Conservation (phyloP, 2,113 vertebrate genomes). For the Mesocricetus auratus region DNA sequence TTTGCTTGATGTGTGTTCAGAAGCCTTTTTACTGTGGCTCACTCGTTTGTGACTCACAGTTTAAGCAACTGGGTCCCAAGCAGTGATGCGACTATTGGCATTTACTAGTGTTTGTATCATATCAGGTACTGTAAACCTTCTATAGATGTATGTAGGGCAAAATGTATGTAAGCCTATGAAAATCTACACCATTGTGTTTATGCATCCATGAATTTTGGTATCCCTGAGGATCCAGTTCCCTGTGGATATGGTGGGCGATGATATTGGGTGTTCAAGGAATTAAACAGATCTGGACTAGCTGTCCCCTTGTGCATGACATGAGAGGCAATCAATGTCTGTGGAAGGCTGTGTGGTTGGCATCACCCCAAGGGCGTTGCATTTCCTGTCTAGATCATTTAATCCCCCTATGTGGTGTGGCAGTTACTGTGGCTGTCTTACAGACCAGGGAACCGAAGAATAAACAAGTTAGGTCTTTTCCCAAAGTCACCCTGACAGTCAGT, state of each 20-base stretch:
- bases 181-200: not conserved
- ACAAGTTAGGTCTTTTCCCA: not conserved
- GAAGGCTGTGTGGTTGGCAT: not conserved
- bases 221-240: not conserved
- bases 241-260: not conserved
- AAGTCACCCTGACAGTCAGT: not conserved
- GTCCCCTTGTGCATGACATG: not conserved
- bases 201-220: not conserved
- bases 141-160: not conserved
- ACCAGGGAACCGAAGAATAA: conserved; percentile 4
- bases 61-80: not conserved
- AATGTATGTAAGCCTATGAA: not conserved
- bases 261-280: not conserved
- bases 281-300: not conserved
- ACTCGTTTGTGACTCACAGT: not conserved
- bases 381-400: not conserved
- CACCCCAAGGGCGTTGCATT: not conserved
- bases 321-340: not conserved
- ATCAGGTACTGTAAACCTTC: not conserved
- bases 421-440: not conserved
- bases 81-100: not conserved
- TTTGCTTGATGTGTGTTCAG: not conserved
- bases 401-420: accelerated
- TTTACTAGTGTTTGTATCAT: not conserved
- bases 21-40: not conserved